Evolutionary conservation across 2,888 invertebrate species (phyloP).

Genomic region (Beris chalybata): DNA sequence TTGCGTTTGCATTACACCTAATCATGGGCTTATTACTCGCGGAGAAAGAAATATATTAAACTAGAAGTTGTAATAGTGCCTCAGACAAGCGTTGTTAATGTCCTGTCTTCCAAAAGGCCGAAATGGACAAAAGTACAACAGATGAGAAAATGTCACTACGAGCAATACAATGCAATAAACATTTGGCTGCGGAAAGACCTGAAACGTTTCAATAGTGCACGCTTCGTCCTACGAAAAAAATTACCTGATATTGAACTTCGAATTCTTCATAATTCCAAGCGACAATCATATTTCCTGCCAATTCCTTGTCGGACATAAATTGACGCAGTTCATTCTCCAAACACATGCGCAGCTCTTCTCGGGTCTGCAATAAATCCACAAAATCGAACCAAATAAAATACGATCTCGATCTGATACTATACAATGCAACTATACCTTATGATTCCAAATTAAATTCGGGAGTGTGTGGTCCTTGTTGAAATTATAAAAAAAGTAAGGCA

Average conservation of each 20-base stretch:
- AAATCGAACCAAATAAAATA: conserved; percentile 5
- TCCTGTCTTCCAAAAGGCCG: no score
- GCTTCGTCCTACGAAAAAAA: not conserved
- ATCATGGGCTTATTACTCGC: no score
- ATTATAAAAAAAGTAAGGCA: conserved; percentile 90
- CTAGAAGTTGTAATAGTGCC: no score
- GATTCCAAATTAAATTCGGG: conserved; percentile 99
- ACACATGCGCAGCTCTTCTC: conserved; percentile 90
- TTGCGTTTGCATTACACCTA: no score
- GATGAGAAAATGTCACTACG: no score
- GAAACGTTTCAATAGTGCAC: no score
- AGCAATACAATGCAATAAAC: no score
- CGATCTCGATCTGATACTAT: conserved; percentile 14
- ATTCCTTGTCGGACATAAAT: conserved; percentile 86
- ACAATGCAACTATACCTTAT: conserved; percentile 68
- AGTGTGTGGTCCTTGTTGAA: conserved; percentile 92
- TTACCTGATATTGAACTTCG: conserved; percentile 81
- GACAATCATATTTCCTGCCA: conserved; percentile 76
- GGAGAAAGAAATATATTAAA: no score
- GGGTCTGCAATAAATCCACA: conserved; percentile 65
- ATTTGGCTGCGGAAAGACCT: no score
- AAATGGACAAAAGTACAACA: no score
- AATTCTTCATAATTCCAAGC: conserved; percentile 99
- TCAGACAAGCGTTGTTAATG: no score
- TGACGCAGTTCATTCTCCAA: conserved; percentile 91